Base-by-base conservation (phyloP, 1,140 invertebrate species). In the Drosophila albomicans region DNA sequence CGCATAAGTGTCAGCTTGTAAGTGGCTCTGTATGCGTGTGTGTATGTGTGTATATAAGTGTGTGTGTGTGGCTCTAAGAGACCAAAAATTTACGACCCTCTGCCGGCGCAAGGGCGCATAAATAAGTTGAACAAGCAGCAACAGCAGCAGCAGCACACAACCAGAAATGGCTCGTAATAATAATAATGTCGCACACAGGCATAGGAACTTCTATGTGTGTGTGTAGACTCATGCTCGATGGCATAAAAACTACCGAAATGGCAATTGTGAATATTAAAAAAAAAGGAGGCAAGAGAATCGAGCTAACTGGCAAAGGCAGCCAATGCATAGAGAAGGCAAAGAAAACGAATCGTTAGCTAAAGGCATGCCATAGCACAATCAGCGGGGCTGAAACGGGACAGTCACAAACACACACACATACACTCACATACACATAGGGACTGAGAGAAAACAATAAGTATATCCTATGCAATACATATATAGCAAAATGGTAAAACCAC, bases 221-320 rank as follows among this genome's bases (percentile, higher is more conserved):
- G 25, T 61, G 38, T 38, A 69, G 30, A 74, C 59, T 52, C 48
- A n/a, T 54, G 58, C 58, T 57, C 61, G 61, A 71, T 71, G 65
- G 64, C 70, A 80, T 51, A 75, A 81, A 80, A 88, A 89, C 85
- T 89, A 89, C 81, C 85, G 69, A 89, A 89, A 89, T 90, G 81
- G 86, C 85, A 89, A 89, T 89, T 89, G 85, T 89, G 85, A 89
- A 89, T 89, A 89, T 89, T 85, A 89, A 89, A 89, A 89, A 88
- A 78, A 48, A 38, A 58, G 38, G 25, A 54, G 38, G 45, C 38
- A 59, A 59, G 49, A 59, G 58, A 51, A 66, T 51, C 25, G 56
- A 70, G 48, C 71, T 20, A 51, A 45, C 56, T 58, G 38, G 58
- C 45, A 58, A 52, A 51, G 7, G 51, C 49, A 72, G 61, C n/a